These are phyloP conservation scores for Ochropleura plecta DNA, from an alignment of 2,888 invertebrate species.

Conservation along the genomic window DNA sequence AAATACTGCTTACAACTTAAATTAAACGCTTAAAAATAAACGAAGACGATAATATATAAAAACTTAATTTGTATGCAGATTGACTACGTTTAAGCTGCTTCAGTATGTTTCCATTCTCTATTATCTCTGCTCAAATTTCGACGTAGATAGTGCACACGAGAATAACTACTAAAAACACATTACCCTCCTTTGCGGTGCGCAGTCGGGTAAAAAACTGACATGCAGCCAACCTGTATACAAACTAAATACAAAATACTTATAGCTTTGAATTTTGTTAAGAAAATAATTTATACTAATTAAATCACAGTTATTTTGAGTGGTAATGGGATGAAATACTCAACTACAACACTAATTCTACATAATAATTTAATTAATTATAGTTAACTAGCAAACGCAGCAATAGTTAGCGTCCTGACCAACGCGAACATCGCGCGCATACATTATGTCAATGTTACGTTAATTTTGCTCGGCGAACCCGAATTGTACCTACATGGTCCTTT, in stretches of 20 bases:
- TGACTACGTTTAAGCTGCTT: not conserved
- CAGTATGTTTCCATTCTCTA: too few species aligned
- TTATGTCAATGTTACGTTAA: not conserved
- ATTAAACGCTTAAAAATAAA: not conserved
- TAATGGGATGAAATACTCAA: conserved; percentile 29
- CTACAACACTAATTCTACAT: not conserved
- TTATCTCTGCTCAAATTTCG: too few species aligned
- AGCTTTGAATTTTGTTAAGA: conserved; percentile 23
- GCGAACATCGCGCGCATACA: not conserved
- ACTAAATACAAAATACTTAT: conserved; percentile 1
- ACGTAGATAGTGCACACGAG: too few species aligned
- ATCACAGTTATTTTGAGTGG: conserved; percentile 77
- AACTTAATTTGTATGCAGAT: not conserved
- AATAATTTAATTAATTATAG: conserved; percentile 1
- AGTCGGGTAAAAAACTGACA: too few species aligned
- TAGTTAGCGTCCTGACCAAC: not conserved
- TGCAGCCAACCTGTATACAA: too few species aligned
- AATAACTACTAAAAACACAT: too few species aligned
- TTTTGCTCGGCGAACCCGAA: not conserved
- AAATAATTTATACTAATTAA: conserved; percentile 42
- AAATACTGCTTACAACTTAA: conserved; percentile 18
- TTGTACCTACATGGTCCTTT: not conserved
- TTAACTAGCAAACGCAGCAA: not conserved
- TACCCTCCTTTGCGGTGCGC: too few species aligned
- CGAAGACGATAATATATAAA: not conserved